Base-by-base conservation (phyloP, 2,113 vertebrate genomes). In the human (Homo sapiens) region DNA sequence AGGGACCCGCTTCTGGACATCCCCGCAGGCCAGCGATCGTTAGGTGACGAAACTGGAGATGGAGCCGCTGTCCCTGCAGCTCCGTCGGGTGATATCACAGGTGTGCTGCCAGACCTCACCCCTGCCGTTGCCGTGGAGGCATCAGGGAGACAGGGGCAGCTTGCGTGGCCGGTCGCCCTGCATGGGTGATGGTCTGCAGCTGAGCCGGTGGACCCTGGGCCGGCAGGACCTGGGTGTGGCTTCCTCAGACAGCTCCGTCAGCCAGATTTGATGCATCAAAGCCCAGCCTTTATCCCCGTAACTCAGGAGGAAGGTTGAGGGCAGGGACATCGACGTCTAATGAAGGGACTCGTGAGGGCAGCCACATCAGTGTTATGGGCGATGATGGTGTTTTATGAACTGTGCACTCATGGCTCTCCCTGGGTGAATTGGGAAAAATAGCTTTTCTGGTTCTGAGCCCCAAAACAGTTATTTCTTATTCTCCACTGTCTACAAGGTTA, bases 401-500 rank as follows among this genome's bases (percentile, higher is more conserved):
- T 98, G 98, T 97, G 97, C 98, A 97, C 98, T 98, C 98, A 98
- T 97, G 96, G 98, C 98, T 98, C 98, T 98, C 98, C 98, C 97
- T 85, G 98, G 98, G 98, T 98, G 98, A 98, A 98, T 98, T 97
- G 98, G 97, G 97, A 96, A 98, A 98, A 97, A 98, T 93, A 96
- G 97, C 97, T 98, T 98, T 98, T 98, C 98, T 99, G 98, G 98
- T 98, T 97, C 97, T 97, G 98, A 97, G 97, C 97, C 98, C 97
- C 91, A 98, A 98, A 97, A 96, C 98, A 97, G 98, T 98, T 98
- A 98, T 96, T 98, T 97, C 96, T 98, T 95, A 83, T 97, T 97
- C 96, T 98, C 97, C 94, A 97, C 97, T 95, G 83, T 97, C 97
- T 95, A 95, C 79, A 92, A 96, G 38, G 95, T 97, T 97, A 97